A percentile compares a stretch with the other conserved stretches of the same genome.
phyloP scores from a whole-genome alignment of 2,797 vertebrate genomes.

The Sebastes reedi region DNA sequence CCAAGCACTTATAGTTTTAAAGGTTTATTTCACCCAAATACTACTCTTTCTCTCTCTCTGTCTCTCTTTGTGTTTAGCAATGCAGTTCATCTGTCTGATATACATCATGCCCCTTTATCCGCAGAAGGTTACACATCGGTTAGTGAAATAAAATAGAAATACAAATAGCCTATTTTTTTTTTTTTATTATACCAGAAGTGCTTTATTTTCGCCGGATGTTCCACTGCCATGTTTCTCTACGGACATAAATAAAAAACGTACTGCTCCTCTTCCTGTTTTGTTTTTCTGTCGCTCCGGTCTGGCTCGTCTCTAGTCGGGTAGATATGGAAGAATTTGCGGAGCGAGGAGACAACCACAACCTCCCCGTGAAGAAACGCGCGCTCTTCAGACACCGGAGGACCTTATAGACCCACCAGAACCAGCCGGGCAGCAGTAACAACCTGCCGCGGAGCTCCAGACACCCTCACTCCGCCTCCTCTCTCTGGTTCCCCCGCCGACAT shows the following conservation, averaged over 20 bases:
- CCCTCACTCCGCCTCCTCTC: conserved; percentile 13
- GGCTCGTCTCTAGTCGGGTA: conserved; percentile 26
- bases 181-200: too few species aligned
- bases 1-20: too few species aligned
- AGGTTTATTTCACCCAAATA: too few species aligned
- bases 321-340: conserved; percentile 60
- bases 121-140: too few species aligned
- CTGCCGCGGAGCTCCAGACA: conserved; percentile 23
- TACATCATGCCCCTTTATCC: too few species aligned
- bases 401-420: conserved; percentile 27
- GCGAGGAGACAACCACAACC: conserved; percentile 17
- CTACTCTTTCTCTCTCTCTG: too few species aligned
- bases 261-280: conserved; percentile 77
- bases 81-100: too few species aligned
- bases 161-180: background rate
- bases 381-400: conserved; percentile 29
- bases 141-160: too few species aligned
- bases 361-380: conserved; percentile 43
- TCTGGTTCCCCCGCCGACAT: conserved; percentile 59
- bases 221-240: conserved; percentile 43
- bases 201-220: background rate
- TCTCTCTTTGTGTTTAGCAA: too few species aligned
- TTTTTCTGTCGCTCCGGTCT: conserved; percentile 57
- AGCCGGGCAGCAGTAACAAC: conserved; percentile 21
- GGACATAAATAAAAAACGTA: conserved; percentile 70